Evolutionary conservation across 30 jellyfish, hydroid and myxozoan genomes (phyloP).

Genomic region (Aurelia sp.): DNA sequence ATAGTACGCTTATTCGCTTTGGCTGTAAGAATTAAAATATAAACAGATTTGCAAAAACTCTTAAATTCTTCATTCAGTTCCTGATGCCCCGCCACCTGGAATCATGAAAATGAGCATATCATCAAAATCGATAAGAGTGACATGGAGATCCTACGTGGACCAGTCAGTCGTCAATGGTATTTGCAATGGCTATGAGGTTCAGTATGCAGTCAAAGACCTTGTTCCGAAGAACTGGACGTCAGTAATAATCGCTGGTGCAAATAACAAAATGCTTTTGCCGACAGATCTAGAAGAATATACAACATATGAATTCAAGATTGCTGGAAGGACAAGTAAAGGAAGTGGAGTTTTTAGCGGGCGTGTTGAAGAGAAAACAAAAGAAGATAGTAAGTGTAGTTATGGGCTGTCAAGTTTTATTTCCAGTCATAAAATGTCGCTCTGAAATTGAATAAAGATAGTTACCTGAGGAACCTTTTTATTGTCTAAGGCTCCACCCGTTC

Average conservation of each 20-base stretch:
- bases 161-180: slow-evolving; percentile 33
- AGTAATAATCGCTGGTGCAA: neutral
- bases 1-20: too few species aligned
- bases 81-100: slow-evolving; percentile 51
- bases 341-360: slow-evolving; percentile 46
- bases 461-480: too few species aligned
- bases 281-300: slow-evolving; percentile 25
- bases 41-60: neutral
- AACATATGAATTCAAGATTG: slow-evolving; percentile 45
- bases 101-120: neutral
- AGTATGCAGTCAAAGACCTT: slow-evolving; percentile 27
- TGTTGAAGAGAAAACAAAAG: slow-evolving; percentile 60
- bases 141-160: slow-evolving; percentile 19
- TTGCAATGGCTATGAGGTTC: slow-evolving; percentile 38
- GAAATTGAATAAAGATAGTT: too few species aligned
- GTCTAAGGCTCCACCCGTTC: too few species aligned
- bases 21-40: neutral
- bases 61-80: slow-evolving; percentile 12
- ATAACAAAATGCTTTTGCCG: slow-evolving; percentile 4
- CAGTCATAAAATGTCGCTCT: too few species aligned
- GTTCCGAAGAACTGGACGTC: slow-evolving; percentile 19
- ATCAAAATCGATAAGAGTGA: slow-evolving; percentile 32
- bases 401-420: too few species aligned
- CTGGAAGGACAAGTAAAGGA: slow-evolving; percentile 69
- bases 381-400: slow-evolving; percentile 37